Percentiles rank a stretch among this genome's conserved stretches.
phyloP scores from a whole-genome alignment of 2,797 vertebrate genomes.

The Heteromormyrus szaboi region DNA sequence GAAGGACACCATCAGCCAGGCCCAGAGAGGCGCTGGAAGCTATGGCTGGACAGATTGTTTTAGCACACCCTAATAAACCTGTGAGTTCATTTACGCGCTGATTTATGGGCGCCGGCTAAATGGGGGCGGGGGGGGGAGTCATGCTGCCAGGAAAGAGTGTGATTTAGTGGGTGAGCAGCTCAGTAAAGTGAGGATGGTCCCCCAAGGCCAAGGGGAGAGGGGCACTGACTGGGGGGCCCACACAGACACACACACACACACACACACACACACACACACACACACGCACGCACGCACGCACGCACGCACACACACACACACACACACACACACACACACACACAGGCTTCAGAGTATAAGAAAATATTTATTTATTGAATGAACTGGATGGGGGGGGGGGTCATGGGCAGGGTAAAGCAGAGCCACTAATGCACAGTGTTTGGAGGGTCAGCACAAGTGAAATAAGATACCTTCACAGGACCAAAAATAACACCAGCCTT shows the following conservation, averaged over 20 bases:
- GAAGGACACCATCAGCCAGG: not conserved
- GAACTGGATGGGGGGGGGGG: not conserved
- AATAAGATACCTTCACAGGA: not conserved
- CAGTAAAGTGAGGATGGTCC: not conserved
- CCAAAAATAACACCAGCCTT: not conserved
- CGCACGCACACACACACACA: not conserved
- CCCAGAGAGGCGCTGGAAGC: slow-evolving; percentile 32
- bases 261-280: not conserved
- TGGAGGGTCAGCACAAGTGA: not conserved
- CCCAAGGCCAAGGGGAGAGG: not conserved
- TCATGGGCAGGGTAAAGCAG: not conserved
- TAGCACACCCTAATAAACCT: slow-evolving; percentile 53
- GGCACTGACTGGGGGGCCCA: not conserved
- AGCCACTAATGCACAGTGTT: not conserved
- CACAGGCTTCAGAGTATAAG: not conserved
- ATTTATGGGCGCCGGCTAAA: slow-evolving; percentile 45
- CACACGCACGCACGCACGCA: no score
- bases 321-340: slow-evolving; percentile 1
- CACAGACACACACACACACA: not conserved
- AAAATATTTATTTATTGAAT: not conserved
- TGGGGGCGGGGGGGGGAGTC: slow-evolving; percentile 29
- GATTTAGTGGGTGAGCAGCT: slow-evolving; percentile 24
- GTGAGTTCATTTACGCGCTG: slow-evolving; percentile 49
- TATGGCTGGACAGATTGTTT: slow-evolving; percentile 40
- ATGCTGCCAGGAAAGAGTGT: slow-evolving; percentile 45